Base-by-base conservation (phyloP, 1,140 invertebrate genomes). In the Heliconius melpomene region DNA sequence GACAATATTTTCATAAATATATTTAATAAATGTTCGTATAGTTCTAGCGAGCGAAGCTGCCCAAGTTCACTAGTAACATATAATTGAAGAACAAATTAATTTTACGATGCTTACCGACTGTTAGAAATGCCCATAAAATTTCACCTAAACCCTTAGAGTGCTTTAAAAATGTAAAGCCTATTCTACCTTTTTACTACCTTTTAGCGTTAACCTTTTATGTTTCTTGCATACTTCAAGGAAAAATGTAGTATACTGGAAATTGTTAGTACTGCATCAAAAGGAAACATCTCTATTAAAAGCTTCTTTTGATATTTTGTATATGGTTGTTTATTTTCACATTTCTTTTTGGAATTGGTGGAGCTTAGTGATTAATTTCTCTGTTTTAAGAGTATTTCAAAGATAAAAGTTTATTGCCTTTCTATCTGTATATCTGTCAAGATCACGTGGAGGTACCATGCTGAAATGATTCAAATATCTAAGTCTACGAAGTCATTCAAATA, bases 141-240 rank as follows among this genome's bases (percentile, higher is more conserved):
- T 77, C 66, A 77, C 66, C 75, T 77, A 71, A 77, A 71, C 75
- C 75, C 46, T 77, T 77, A 60, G 66, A 77, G 75, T 71, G 46
- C 40, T 77, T 77, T 70, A 77, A 71, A 77, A 77, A 77, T 77
- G 75, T 70, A 77, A 46, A 77, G 75, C 75, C 75, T 77, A 77
- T 77, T 77, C 75, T 77, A 77, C 75, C 70, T 71, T 76, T 76
- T 76, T 70, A 76, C 75, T 76, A 57, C 75, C 75, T 77, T 77
- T 77, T 77, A 77, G 75, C 75, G 75, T 77, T 77, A 77, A 77
- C 75, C 57, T 77, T 71, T 77, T 77, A 77, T 66, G 40, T 77
- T 77, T 16, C 71, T 26, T 66, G 60, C 23, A 66, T 66, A 66
- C 60, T 66, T 29, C 60, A 66, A 66, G 26, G 60, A 66, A 66